Evolutionary conservation across 2,888 invertebrate genomes (phyloP).

Genomic region (Papilio demoleus): DNA sequence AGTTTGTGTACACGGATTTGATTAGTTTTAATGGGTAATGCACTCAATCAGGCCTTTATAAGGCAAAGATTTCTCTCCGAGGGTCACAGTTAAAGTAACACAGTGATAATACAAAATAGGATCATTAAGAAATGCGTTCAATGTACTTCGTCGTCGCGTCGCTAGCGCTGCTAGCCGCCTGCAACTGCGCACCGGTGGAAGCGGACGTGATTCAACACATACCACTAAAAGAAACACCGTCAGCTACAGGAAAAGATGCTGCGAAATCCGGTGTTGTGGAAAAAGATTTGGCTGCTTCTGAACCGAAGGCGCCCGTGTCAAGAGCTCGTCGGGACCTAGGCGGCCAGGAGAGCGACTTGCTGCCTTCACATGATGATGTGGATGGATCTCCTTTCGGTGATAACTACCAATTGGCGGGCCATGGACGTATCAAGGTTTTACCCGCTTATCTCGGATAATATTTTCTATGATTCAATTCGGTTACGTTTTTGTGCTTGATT

Average conservation of each 20-base stretch:
- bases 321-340: constrained; percentile 62
- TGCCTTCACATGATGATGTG: constrained; percentile 65
- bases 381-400: constrained; percentile 71
- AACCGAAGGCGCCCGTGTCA: constrained; percentile 44
- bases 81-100: constrained; percentile 40
- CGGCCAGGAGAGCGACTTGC: constrained; percentile 70
- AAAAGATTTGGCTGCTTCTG: constrained; percentile 68
- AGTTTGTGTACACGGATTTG: constrained; percentile 63
- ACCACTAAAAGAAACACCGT: constrained; percentile 73
- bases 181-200: constrained; percentile 68
- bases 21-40: constrained; percentile 67
- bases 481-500: not conserved
- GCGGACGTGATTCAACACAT: constrained; percentile 76
- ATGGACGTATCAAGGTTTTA: constrained; percentile 70
- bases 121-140: constrained; percentile 75
- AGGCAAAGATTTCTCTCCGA: constrained; percentile 45
- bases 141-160: constrained; percentile 74
- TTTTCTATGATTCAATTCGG: not conserved
- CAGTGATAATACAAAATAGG: constrained; percentile 65
- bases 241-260: constrained; percentile 73
- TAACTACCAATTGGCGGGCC: constrained; percentile 62
- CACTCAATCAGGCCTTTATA: constrained; percentile 66
- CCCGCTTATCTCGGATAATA: constrained; percentile 74
- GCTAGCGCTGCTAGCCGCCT: constrained; percentile 71
- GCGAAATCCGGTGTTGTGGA: constrained; percentile 76